Percentiles rank a stretch among this genome's conserved stretches.
Conservation (phyloP, 2,113 vertebrate genomes). For the Corythoichthys intestinalis region DNA sequence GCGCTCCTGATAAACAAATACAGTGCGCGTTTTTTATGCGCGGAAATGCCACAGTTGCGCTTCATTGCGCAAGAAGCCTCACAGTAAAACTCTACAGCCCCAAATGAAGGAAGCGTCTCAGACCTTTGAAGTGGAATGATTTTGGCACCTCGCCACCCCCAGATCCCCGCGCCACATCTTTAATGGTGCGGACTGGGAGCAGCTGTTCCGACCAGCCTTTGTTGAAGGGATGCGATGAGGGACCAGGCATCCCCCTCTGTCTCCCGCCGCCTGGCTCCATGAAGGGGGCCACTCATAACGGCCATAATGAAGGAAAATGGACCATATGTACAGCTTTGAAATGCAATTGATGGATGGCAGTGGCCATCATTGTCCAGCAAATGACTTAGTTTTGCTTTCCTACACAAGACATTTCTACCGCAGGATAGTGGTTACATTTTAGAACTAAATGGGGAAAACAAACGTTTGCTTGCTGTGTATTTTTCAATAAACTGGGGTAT, state of each 20-base stretch:
- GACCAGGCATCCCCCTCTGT: conserved; percentile 30
- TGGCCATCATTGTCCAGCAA: background rate
- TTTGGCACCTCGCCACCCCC: conserved; percentile 62
- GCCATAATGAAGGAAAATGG: conserved; percentile 31
- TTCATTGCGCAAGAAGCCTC: conserved; percentile 17
- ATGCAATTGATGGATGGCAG: conserved; percentile 15
- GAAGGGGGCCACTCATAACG: conserved; percentile 40
- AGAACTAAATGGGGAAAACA: background rate
- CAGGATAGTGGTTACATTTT: background rate
- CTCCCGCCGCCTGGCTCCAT: conserved; percentile 43
- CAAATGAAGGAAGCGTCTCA: conserved; percentile 35
- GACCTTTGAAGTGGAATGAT: conserved; percentile 54
- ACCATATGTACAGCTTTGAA: conserved; percentile 26
- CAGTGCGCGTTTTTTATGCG: conserved; percentile 28
- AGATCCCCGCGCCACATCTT: conserved; percentile 27
- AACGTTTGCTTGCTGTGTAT: background rate
- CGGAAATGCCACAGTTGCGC: conserved; percentile 30
- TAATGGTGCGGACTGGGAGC: conserved; percentile 56
- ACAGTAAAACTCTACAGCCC: conserved; percentile 33
- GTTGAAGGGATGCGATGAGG: conserved; percentile 44
- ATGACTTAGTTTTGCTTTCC: background rate
- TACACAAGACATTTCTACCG: background rate
- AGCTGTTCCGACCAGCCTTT: conserved; percentile 60
- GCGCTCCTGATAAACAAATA: background rate
- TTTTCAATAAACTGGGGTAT: background rate